A percentile compares a stretch with the other conserved stretches of the same genome.
phyloP scores from a whole-genome alignment of 1,140 invertebrate genomes.

The Scaptodrosophila lebanonensis region DNA sequence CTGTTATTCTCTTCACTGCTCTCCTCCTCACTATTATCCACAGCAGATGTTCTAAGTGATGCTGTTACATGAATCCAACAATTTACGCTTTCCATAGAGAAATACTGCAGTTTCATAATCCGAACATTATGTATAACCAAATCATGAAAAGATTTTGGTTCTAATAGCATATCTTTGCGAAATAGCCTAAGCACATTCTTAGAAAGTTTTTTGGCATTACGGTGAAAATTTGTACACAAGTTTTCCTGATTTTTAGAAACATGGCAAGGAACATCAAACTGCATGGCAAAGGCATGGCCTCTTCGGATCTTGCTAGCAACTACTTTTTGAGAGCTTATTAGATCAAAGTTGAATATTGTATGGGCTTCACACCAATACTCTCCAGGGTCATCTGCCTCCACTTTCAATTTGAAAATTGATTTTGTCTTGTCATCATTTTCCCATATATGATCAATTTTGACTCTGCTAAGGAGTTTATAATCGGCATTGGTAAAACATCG shows the following conservation, averaged over 20 bases:
- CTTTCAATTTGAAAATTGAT: slow-evolving; percentile 58
- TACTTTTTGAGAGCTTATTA: slow-evolving; percentile 38
- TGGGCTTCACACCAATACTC: slow-evolving; percentile 78
- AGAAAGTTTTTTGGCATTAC: background rate
- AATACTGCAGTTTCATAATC: slow-evolving; percentile 34
- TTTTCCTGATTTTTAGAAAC: background rate
- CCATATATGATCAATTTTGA: slow-evolving; percentile 49
- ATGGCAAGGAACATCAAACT: slow-evolving; percentile 26
- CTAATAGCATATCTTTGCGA: background rate
- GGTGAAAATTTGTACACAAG: slow-evolving; percentile 7
- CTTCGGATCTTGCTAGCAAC: slow-evolving; percentile 49
- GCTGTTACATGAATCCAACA: slow-evolving; percentile 37
- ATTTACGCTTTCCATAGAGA: background rate
- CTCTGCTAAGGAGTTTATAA: slow-evolving; percentile 40
- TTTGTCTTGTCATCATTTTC: slow-evolving; percentile 44
- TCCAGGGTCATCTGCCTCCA: slow-evolving; percentile 65
- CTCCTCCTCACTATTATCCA: slow-evolving; percentile 27
- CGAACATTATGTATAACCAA: slow-evolving; percentile 55
- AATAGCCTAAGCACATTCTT: slow-evolving; percentile 21
- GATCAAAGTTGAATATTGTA: slow-evolving; percentile 47
- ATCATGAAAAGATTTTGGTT: slow-evolving; percentile 1
- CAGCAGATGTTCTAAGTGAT: slow-evolving; percentile 25
- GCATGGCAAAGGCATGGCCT: slow-evolving; percentile 68
- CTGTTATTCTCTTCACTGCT: slow-evolving; percentile 35
- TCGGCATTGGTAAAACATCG: slow-evolving; percentile 70